A percentile compares a stretch with the other conserved stretches of the same genome.
Conservation (phyloP, 2,888 invertebrate genomes). For the Pandemis cinnamomeana region DNA sequence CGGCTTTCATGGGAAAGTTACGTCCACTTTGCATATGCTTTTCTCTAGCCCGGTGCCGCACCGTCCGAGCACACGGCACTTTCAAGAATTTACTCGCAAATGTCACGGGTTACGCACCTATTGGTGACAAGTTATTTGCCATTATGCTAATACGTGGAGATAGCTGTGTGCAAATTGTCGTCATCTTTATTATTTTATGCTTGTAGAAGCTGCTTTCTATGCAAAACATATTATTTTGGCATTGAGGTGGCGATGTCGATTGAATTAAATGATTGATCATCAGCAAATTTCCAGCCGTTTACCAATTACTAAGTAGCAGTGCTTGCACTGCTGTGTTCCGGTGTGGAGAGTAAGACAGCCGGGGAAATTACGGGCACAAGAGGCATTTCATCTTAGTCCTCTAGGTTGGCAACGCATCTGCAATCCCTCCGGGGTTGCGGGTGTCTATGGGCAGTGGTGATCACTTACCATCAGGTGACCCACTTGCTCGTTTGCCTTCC, state of each 20-base stretch:
- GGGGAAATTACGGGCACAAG: too few relatives aligned
- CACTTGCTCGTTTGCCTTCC: too few relatives aligned
- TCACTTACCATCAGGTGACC: too few relatives aligned
- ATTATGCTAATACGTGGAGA: constrained; percentile 38
- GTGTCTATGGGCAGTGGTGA: too few relatives aligned
- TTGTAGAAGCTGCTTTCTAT: constrained; percentile 30
- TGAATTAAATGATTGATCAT: background rate
- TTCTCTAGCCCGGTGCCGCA: constrained; percentile 9
- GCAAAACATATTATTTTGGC: constrained; percentile 5
- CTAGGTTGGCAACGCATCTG: too few relatives aligned
- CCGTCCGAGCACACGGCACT: constrained; percentile 11
- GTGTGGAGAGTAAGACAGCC: too few relatives aligned
- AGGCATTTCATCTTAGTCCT: too few relatives aligned
- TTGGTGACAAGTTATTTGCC: constrained; percentile 36
- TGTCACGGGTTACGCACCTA: constrained; percentile 38
- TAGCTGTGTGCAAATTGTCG: constrained; percentile 35
- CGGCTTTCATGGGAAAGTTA: constrained; percentile 39
- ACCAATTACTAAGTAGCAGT: too few relatives aligned
- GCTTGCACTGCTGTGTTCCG: too few relatives aligned
- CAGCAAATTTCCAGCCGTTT: background rate
- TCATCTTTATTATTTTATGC: constrained; percentile 13
- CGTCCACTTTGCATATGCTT: constrained; percentile 35
- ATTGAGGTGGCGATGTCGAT: background rate
- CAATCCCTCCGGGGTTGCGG: too few relatives aligned
- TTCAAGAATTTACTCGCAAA: constrained; percentile 29